Base-by-base conservation (phyloP, 1,140 invertebrate genomes). In the Bemisia tabaci region DNA sequence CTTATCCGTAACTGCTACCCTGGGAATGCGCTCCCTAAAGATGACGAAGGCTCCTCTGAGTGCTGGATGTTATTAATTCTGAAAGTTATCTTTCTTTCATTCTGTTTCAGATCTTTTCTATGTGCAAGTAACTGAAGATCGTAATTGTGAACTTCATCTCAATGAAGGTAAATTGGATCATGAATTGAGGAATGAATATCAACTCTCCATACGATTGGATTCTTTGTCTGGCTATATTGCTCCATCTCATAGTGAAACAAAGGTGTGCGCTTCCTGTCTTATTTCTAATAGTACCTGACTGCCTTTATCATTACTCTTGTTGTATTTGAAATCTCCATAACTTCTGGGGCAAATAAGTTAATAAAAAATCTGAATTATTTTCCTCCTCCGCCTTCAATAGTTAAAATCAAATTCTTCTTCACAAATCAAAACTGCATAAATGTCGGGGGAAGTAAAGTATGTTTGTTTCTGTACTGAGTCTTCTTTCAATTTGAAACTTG, bases 191-290 rank as follows among this genome's bases (percentile, higher is more conserved):
- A 82, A 85, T 39, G 82, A 83, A 66, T 92, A 92, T 73, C 80
- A 84, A 1, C 78, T 94, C n/a, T 86, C 89, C 73, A 80, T 93
- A 2, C 83, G 85, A 70, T 75, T 94, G 1, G 84, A 87, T 23
- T 90, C 90, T 0, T 79, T 89, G 21, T 83, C 87, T 25, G 90
- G 89, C 12, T 80, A 89, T 5, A 82, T 91, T 2, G 91, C 90
- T 77, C 85, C 85, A 0, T 83, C 86, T 12, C 83, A 84, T 65
- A 88, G 87, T 70, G 82, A 82, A 12, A 85, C 89, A 0, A 83
- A 77, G 74, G 82, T 83, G 72, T 71, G 73, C 71, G 58, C 63
- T n/a, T n/a, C n/a, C n/a, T n/a, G n/a, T n/a, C n/a, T n/a, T n/a
- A n/a, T 60, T 2, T 11, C 21, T 65, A 60, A 60, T 26, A 12